Evolutionary conservation across 2,888 invertebrate genomes (phyloP), one percentile per base, ranked within the genome.

Genomic region (Fissipunctia ypsillon): DNA sequence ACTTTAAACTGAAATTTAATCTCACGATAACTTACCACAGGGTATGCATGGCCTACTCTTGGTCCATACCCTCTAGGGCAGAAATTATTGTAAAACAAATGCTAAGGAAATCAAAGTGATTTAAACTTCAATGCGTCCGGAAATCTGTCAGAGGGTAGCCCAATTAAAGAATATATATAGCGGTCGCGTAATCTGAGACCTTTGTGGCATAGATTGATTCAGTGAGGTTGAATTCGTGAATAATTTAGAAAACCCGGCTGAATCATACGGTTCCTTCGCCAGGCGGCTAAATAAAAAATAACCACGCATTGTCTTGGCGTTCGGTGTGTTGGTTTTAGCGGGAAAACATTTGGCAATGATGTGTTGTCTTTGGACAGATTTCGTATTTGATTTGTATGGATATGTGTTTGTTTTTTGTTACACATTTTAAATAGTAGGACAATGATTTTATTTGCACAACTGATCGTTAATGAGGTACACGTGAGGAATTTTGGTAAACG

Each of bases 101-200:
- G 72, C 41, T 57, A 48, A 73, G 45, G 57, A 25, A 54, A 35
- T 65, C 38, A 67, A 16, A 41, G 50, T 84, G 52, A 57, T 65
- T 76, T 81, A 68, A 78, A 76, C 76, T 81, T 77, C 79, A 83
- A 76, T 82, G 78, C 78, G 73, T 73, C 69, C 74, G 68, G 63
- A 83, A 83, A 87, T 80, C 84, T 70, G 76, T 76, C 85, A 81
- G 59, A 65, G 57, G 48, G 50, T 45, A 81, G 84, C 77, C 85
- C 88, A 91, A 90, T 92, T 91, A 92, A 84, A 88, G 87, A 90
- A 93, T 90, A 91, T 90, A 91, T 91, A 92, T 90, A 87, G 91
- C 89, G 90, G 90, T 83, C 88, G 76, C 86, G 88, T 89, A 92
- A 92, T 91, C 90, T 88, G 86, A 83, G 77, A 86, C 88, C 89